phyloP scores from a whole-genome alignment of 2,888 invertebrate species.

The Scaptomyza caliginosa region DNA sequence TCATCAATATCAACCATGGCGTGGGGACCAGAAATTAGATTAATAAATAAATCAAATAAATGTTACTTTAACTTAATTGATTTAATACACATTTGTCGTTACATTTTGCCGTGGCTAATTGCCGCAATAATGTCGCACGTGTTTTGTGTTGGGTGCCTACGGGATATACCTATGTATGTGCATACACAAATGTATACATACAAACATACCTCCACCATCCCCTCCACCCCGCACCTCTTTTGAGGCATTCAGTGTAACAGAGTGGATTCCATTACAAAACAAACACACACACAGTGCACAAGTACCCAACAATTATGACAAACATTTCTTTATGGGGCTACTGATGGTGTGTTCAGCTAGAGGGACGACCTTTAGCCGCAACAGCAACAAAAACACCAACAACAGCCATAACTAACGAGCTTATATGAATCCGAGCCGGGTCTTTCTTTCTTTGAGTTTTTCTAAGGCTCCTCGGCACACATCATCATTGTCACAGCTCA shows the following conservation, averaged over 20 bases:
- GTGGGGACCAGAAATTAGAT: constrained; percentile 32
- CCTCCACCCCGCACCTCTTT: too few relatives aligned
- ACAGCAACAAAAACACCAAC: constrained; percentile 19
- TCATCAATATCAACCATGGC: constrained; percentile 30
- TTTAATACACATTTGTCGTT: constrained; percentile 75
- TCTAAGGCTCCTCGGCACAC: constrained; percentile 47
- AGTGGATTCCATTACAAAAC: constrained; percentile 50
- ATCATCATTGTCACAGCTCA: constrained; percentile 76
- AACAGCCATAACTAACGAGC: constrained; percentile 69
- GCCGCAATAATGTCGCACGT: constrained; percentile 78
- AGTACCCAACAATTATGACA: constrained; percentile 77
- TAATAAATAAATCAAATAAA: constrained; percentile 74
- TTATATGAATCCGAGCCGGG: constrained; percentile 49
- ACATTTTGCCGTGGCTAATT: constrained; percentile 69
- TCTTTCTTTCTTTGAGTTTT: constrained; percentile 37
- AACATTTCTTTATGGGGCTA: constrained; percentile 60
- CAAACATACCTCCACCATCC: too few relatives aligned
- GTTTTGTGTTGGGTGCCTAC: constrained; percentile 40
- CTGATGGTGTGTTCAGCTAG: constrained; percentile 11
- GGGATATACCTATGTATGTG: constrained; percentile 20
- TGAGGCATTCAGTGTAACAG: constrained; percentile 44
- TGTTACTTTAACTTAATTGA: constrained; percentile 75
- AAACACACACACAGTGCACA: constrained; percentile 45
- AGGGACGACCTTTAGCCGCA: constrained; percentile 68
- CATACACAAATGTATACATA: neutral